Base-by-base conservation (phyloP, 2,888 invertebrate species). In the Eristalis pertinax region DNA sequence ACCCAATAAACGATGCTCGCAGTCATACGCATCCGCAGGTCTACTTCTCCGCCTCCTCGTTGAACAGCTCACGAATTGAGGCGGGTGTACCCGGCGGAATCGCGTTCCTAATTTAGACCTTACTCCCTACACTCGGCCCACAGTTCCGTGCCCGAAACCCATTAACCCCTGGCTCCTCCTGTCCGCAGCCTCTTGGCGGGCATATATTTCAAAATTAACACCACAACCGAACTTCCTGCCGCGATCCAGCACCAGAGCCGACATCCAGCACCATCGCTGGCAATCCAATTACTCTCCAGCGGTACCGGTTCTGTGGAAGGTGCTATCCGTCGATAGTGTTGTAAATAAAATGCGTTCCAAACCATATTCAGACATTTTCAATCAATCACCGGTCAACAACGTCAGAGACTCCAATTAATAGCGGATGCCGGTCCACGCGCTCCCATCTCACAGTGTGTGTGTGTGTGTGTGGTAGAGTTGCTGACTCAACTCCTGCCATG, bases 301-400 rank as follows among this genome's bases (percentile, higher is more conserved):
- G 32, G 56, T 78, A 78, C 82, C 82, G 82, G 85, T 82, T 78
- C 65, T 41, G 78, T 63, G 74, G 74, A 85, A 85, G 85, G 81
- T 85, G 84, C 69, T 86, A 82, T 78, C 78, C 75, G 75, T 84
- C 84, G 87, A 81, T 87, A 76, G 80, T 84, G 73, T 76, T 83
- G 83, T 87, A 84, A 84, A 84, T 87, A 80, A 87, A 87, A 87
- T 84, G 80, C 84, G 79, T 87, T 76, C 64, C 76, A 84, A 84
- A 80, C 83, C 84, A 84, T 87, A 80, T 87, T 87, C 87, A 87
- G 87, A 84, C 87, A 87, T 84, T 87, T 87, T 87, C 87, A 87
- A 87, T 87, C 87, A 87, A 87, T 87, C 87, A 87, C 87, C 82
- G 63, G 58, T 73, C 84, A 87, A 84, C 83, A 87, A 76, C 87